Conservation (phyloP, 64 coral and sea anemone species). For the Dendronephthya gigantea region DNA sequence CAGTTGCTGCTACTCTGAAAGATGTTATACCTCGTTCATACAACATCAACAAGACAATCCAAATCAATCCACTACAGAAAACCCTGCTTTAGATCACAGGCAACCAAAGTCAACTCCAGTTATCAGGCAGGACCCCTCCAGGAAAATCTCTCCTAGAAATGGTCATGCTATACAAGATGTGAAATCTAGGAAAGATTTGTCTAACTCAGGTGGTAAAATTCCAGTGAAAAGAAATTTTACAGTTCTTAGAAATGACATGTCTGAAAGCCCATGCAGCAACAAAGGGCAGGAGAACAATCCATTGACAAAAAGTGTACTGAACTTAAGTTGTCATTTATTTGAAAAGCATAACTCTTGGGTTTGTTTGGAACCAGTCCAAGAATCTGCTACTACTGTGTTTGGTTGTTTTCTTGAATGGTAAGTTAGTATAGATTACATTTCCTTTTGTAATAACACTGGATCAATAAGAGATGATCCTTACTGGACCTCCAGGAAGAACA, state of each 20-base stretch:
- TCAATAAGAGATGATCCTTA: not conserved
- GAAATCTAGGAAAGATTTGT: not conserved
- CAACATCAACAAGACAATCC: not conserved
- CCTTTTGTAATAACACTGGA: not conserved
- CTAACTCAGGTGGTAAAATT: not conserved
- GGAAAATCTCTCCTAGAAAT: not conserved
- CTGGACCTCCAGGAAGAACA: not conserved
- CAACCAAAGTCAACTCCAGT: not conserved
- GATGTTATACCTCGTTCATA: not conserved
- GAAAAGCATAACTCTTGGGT: constrained; percentile 38
- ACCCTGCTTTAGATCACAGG: not conserved
- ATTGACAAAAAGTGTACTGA: constrained; percentile 35
- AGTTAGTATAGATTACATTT: not conserved
- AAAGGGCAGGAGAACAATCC: constrained; percentile 26
- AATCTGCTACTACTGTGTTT: constrained; percentile 32
- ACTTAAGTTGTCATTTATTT: constrained; percentile 46
- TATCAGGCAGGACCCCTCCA: not conserved
- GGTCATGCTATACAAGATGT: not conserved
- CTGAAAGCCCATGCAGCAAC: not conserved
- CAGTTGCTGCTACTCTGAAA: not conserved
- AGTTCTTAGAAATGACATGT: not conserved
- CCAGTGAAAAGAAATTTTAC: not conserved
- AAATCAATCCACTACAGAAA: not conserved
- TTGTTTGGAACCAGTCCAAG: constrained; percentile 45
- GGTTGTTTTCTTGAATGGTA: constrained; percentile 65